Evolutionary conservation across 2,113 vertebrate genomes (phyloP).

Genomic region (Aptenodytes patagonicus): DNA sequence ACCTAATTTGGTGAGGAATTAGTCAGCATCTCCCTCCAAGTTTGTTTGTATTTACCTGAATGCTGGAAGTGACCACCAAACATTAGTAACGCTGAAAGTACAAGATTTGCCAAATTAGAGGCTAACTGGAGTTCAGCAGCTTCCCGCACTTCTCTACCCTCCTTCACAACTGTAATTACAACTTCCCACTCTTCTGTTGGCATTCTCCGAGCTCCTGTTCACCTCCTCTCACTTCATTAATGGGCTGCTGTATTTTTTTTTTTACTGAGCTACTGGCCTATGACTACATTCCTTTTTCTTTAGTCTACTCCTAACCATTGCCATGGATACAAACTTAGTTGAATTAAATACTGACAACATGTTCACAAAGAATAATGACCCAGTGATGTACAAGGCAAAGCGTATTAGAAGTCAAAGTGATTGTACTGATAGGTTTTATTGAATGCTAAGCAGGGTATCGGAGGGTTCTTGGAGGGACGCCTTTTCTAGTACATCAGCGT

Average conservation of each 20-base stretch:
- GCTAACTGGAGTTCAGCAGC: not conserved
- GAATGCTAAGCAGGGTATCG: not conserved
- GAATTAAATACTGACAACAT: constrained; percentile 51
- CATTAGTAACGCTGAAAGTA: not conserved
- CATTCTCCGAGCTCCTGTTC: not conserved
- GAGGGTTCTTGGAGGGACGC: not conserved
- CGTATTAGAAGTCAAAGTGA: constrained; percentile 37
- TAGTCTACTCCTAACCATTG: constrained; percentile 7
- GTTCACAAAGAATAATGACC: constrained; percentile 51
- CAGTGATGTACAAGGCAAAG: constrained; percentile 11
- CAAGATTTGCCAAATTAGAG: not conserved
- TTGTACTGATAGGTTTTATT: constrained; percentile 32
- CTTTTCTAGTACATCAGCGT: not conserved
- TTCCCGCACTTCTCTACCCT: not conserved
- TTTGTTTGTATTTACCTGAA: not conserved
- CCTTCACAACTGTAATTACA: not conserved
- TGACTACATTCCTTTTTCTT: not conserved
- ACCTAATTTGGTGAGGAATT: not conserved
- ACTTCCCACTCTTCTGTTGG: not conserved
- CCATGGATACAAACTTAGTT: constrained; percentile 43
- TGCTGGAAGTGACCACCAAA: not conserved
- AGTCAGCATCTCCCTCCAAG: not conserved
- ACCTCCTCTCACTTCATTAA: constrained; percentile 6
- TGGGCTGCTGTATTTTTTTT: not conserved
- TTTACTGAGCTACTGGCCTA: not conserved